Conservation (phyloP, 2,797 vertebrate genomes). For the Pantherophis alleghaniensis region DNA sequence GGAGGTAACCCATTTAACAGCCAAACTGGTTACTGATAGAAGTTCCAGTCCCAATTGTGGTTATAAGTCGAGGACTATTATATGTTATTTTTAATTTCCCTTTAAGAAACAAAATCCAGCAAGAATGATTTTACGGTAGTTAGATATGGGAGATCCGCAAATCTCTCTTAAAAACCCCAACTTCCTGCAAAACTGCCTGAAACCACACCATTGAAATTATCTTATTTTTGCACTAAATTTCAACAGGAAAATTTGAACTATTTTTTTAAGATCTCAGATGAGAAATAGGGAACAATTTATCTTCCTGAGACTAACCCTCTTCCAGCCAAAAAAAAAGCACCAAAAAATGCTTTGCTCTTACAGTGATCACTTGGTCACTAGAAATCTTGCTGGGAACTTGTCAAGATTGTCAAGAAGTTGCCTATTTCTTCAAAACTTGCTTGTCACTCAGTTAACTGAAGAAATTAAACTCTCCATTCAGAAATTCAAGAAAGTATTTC, state of each 20-base stretch:
- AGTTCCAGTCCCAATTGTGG: no score
- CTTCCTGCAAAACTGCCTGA: not conserved
- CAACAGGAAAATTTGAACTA: not conserved
- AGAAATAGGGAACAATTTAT: not conserved
- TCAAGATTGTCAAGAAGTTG: not conserved
- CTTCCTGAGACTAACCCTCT: not conserved
- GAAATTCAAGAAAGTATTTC: not conserved
- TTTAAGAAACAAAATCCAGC: not conserved
- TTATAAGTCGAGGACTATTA: no score
- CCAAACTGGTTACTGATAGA: no score
- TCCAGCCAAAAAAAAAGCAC: not conserved
- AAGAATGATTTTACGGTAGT: not conserved
- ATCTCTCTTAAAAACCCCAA: not conserved
- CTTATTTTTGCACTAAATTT: not conserved
- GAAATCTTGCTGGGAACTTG: not conserved
- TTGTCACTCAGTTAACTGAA: not conserved
- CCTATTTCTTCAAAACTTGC: not conserved
- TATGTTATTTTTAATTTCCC: not conserved
- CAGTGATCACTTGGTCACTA: not conserved
- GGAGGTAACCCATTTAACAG: no score
- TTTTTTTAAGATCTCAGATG: not conserved
- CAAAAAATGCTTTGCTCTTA: not conserved
- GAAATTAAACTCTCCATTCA: not conserved
- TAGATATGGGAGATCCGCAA: not conserved
- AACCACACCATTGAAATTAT: not conserved